Evolutionary conservation across 2,113 vertebrate genomes (phyloP).

Genomic region (Astatoreochromis straeleni): DNA sequence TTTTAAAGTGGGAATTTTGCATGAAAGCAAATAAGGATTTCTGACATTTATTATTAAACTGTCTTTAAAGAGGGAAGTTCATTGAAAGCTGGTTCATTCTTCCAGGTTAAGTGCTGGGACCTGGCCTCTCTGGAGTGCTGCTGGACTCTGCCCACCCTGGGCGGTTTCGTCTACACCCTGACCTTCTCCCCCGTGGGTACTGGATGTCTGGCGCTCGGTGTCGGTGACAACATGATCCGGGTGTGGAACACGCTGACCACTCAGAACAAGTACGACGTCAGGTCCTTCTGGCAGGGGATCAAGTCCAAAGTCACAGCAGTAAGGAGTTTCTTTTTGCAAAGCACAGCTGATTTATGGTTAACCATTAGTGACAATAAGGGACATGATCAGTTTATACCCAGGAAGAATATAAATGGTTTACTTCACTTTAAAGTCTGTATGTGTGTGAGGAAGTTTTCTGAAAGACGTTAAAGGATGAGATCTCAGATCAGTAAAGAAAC

Average conservation of each 20-base stretch:
- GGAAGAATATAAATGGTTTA: neutral
- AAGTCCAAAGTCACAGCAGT: slow-evolving; percentile 96
- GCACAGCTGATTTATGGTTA: neutral
- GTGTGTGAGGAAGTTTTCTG: neutral
- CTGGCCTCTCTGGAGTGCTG: slow-evolving; percentile 80
- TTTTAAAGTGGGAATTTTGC: neutral
- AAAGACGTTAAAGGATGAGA: neutral
- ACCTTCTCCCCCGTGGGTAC: slow-evolving; percentile 86
- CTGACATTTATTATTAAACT: neutral
- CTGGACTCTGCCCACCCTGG: slow-evolving; percentile 91
- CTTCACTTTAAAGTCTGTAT: neutral
- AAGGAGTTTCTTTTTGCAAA: neutral
- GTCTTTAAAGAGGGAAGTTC: neutral
- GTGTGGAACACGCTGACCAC: slow-evolving; percentile 89
- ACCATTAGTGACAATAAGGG: neutral
- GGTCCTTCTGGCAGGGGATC: slow-evolving; percentile 91
- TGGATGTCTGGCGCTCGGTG: slow-evolving; percentile 84
- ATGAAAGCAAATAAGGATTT: neutral
- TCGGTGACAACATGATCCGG: slow-evolving; percentile 91
- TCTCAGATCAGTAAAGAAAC: neutral
- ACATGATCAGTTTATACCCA: neutral
- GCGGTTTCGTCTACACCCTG: slow-evolving; percentile 86
- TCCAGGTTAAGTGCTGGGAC: slow-evolving; percentile 95
- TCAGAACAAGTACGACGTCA: slow-evolving; percentile 82
- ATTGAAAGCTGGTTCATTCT: neutral